These are phyloP conservation scores for Aphidius ervi DNA, from an alignment of 1,140 invertebrate genomes.

Conservation along the genomic window DNA sequence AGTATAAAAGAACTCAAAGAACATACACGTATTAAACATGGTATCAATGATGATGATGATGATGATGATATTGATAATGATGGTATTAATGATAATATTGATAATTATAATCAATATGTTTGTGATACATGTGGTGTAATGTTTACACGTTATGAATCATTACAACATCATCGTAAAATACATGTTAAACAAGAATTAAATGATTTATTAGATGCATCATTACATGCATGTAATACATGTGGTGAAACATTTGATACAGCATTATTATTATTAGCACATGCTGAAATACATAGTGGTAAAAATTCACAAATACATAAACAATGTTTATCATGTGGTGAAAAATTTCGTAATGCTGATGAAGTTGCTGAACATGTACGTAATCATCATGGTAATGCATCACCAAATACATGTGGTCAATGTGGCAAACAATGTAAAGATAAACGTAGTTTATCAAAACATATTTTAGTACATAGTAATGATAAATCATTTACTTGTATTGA, in stretches of 20 bases:
- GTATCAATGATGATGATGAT: constrained; percentile 33
- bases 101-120: constrained; percentile 54
- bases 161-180: constrained; percentile 64
- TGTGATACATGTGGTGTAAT: constrained; percentile 72
- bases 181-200: constrained; percentile 53
- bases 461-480: constrained; percentile 60
- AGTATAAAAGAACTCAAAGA: constrained; percentile 63
- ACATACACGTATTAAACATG: constrained; percentile 61
- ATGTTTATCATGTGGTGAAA: constrained; percentile 65
- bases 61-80: constrained; percentile 44
- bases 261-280: constrained; percentile 69
- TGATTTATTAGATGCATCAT: constrained; percentile 48
- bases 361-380: constrained; percentile 58
- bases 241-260: constrained; percentile 71
- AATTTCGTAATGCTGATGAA: constrained; percentile 55
- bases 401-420: constrained; percentile 59
- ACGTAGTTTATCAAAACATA: constrained; percentile 64
- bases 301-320: constrained; percentile 53
- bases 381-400: constrained; percentile 56
- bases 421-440: constrained; percentile 65
- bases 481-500: constrained; percentile 60
- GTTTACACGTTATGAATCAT: constrained; percentile 69
- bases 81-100: constrained; percentile 54
- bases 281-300: constrained; percentile 58
- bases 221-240: constrained; percentile 69